A percentile compares a stretch with the other conserved stretches of the same genome.
Evolutionary conservation across 1,140 invertebrate species (phyloP).

Genomic region (Panagrolaimus sp.): DNA sequence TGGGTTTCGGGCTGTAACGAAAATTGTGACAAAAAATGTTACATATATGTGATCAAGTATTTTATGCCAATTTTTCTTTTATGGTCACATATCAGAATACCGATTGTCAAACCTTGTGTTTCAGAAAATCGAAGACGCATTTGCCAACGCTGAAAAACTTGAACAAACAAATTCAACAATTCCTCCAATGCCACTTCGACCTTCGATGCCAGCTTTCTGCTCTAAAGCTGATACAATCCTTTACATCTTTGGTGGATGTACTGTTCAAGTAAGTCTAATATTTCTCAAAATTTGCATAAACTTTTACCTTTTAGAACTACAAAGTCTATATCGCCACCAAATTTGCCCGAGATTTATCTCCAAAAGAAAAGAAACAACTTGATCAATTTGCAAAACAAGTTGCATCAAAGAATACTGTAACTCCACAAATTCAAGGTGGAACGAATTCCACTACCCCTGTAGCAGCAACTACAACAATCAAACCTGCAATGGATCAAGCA

Average conservation of each 20-base stretch:
- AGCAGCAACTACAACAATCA: neutral
- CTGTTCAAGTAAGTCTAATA: constrained; percentile 28
- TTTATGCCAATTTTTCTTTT: no score
- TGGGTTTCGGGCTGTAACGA: no score
- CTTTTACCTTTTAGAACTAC: constrained; percentile 31
- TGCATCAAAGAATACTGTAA: constrained; percentile 15
- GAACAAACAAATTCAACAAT: constrained; percentile 35
- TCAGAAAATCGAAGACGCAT: constrained; percentile 42
- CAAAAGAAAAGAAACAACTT: constrained; percentile 38
- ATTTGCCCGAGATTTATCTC: constrained; percentile 29
- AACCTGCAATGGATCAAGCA: neutral
- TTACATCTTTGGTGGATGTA: constrained; percentile 38
- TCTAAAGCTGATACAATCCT: constrained; percentile 33
- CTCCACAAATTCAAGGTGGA: neutral
- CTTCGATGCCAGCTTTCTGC: constrained; percentile 34
- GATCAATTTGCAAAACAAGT: constrained; percentile 32
- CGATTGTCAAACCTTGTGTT: constrained; percentile 13
- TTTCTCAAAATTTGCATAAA: neutral
- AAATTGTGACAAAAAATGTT: no score
- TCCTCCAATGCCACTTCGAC: constrained; percentile 36
- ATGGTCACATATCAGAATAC: no score
- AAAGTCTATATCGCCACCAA: constrained; percentile 35
- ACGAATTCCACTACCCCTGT: neutral
- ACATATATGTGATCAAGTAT: no score
- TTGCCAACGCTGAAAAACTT: constrained; percentile 35